Evolutionary conservation across 2,888 invertebrate genomes (phyloP).

Genomic region (Sarcophaga variegata): DNA sequence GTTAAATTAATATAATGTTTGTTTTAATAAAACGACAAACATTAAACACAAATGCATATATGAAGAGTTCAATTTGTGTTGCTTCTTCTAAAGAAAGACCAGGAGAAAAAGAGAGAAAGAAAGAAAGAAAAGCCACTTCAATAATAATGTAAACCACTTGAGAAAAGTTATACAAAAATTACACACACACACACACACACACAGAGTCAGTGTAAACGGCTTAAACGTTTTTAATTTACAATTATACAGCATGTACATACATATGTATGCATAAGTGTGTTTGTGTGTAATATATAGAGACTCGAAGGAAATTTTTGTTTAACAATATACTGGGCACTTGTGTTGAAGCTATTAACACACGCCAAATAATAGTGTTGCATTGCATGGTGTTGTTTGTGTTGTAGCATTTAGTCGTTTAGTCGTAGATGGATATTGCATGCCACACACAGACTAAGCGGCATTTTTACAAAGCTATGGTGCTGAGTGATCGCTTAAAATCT

Average conservation of each 20-base stretch:
- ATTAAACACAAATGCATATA: conserved; percentile 9
- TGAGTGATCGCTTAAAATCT: conserved; percentile 65
- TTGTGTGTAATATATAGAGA: not conserved
- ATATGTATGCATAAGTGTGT: not conserved
- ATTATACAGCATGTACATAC: conserved; percentile 22
- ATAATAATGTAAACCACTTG: conserved; percentile 62
- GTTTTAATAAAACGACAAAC: conserved; percentile 65
- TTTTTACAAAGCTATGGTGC: conserved; percentile 54
- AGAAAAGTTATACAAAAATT: conserved; percentile 49
- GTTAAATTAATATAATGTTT: conserved; percentile 60
- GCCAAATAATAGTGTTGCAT: conserved; percentile 14
- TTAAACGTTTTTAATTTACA: conserved; percentile 42
- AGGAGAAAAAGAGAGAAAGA: not conserved
- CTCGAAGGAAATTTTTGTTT: not conserved
- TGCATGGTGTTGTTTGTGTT: not conserved
- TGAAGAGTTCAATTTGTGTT: not conserved
- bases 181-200: not conserved
- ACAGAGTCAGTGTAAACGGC: not conserved
- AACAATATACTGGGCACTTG: conserved; percentile 23
- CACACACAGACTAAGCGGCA: conserved; percentile 63
- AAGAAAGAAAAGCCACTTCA: conserved; percentile 37
- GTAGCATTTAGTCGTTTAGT: too few relatives aligned
- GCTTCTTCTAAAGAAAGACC: too few relatives aligned
- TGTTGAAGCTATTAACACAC: conserved; percentile 40
- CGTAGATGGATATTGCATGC: conserved; percentile 25